Percentiles rank a stretch among this genome's conserved stretches.
These are phyloP conservation scores for Macroramphosus scolopax DNA, from an alignment of 2,797 vertebrate genomes.

Conservation along the genomic window DNA sequence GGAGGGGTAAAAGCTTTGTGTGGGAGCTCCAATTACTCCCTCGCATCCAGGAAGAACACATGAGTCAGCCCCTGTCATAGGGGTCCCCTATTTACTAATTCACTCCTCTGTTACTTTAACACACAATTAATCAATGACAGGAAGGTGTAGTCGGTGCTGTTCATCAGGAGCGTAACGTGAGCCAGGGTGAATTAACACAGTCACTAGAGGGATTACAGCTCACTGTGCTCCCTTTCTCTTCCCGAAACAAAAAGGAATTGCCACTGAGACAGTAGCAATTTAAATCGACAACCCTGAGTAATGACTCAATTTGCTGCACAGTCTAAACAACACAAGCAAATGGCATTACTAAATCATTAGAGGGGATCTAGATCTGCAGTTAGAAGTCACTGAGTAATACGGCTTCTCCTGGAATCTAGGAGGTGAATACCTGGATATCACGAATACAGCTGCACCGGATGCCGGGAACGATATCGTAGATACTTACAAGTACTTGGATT, in stretches of 20 bases:
- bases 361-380: slow-evolving; percentile 59
- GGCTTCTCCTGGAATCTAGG: slow-evolving; percentile 34
- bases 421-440: slow-evolving; percentile 22
- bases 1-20: slow-evolving; percentile 44
- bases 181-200: slow-evolving; percentile 73
- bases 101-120: slow-evolving; percentile 76
- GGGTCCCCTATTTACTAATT: slow-evolving; percentile 73
- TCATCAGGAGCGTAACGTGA: slow-evolving; percentile 71
- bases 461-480: too few relatives aligned
- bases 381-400: slow-evolving; percentile 48
- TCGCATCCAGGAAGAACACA: slow-evolving; percentile 38
- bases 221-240: slow-evolving; percentile 55
- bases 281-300: slow-evolving; percentile 76
- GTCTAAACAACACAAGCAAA: slow-evolving; percentile 74
- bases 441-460: neutral
- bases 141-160: slow-evolving; percentile 67
- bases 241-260: slow-evolving; percentile 73
- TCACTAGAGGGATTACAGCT: slow-evolving; percentile 69
- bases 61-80: slow-evolving; percentile 54
- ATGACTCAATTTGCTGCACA: slow-evolving; percentile 74
- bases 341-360: slow-evolving; percentile 74
- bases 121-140: slow-evolving; percentile 78
- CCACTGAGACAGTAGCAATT: slow-evolving; percentile 72
- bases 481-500: neutral
- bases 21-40: slow-evolving; percentile 60